A percentile compares a stretch with the other conserved stretches of the same genome.
Conservation (phyloP, 2,797 vertebrate genomes). For the Chiloscyllium punctatum region DNA sequence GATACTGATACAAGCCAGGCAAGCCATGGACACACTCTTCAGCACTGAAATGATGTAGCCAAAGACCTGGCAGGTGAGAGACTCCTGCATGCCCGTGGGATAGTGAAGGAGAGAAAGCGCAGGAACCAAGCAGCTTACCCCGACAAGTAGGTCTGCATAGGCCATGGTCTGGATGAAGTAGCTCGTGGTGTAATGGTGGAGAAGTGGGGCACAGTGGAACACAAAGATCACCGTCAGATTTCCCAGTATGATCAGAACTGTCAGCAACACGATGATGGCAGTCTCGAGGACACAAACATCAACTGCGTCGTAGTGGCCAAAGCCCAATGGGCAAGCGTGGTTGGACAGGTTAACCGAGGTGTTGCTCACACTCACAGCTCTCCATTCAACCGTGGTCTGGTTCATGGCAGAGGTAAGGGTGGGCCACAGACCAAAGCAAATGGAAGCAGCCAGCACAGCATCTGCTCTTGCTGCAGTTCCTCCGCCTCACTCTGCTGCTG, state of each 20-base stretch:
- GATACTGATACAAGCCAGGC: slow-evolving; percentile 79
- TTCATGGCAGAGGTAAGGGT: slow-evolving; percentile 72
- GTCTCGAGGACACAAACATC: slow-evolving; percentile 92
- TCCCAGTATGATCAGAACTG: slow-evolving; percentile 87
- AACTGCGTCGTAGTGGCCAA: slow-evolving; percentile 74
- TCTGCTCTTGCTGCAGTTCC: slow-evolving; percentile 52
- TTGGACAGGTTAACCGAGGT: slow-evolving; percentile 64
- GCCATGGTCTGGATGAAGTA: slow-evolving; percentile 99
- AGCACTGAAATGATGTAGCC: slow-evolving; percentile 96
- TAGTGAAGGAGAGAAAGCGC: slow-evolving; percentile 90
- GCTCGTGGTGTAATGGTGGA: slow-evolving; percentile 97
- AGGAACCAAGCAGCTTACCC: slow-evolving; percentile 92
- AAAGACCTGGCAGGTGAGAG: slow-evolving; percentile 88
- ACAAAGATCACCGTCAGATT: slow-evolving; percentile 97
- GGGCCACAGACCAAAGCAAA: slow-evolving; percentile 46
- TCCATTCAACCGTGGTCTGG: slow-evolving; percentile 70
- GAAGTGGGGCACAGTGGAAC: slow-evolving; percentile 90
- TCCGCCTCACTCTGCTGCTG: slow-evolving; percentile 50
- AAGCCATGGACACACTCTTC: slow-evolving; percentile 97
- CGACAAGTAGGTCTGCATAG: slow-evolving; percentile 92
- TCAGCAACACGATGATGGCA: slow-evolving; percentile 83
- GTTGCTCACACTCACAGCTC: slow-evolving; percentile 67
- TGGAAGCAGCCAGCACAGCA: slow-evolving; percentile 47
- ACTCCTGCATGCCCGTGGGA: slow-evolving; percentile 84
- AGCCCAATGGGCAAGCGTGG: slow-evolving; percentile 90